A percentile compares a stretch with the other conserved stretches of the same genome.
Conservation (phyloP, 2,888 invertebrate species). For the Ormyrus rosae region DNA sequence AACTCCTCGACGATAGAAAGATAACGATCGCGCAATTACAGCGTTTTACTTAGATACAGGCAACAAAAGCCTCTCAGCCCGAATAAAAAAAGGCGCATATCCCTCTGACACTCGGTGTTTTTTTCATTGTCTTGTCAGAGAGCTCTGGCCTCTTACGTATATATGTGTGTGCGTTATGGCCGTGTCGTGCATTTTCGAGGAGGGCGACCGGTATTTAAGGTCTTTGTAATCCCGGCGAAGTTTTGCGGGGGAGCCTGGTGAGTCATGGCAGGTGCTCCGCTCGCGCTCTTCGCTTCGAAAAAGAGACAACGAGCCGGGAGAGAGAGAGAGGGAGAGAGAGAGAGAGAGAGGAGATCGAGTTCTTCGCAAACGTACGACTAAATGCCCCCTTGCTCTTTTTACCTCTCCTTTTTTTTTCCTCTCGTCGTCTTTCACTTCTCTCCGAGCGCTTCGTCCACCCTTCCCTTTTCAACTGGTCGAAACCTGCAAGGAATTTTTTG, state of each 20-base stretch:
- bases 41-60: slow-evolving; percentile 23
- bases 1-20: too few species aligned
- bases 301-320: slow-evolving; percentile 58
- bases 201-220: slow-evolving; percentile 72
- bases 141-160: slow-evolving; percentile 1
- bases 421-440: slow-evolving; percentile 6
- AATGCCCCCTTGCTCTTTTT: slow-evolving; percentile 58
- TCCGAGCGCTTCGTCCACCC: slow-evolving; percentile 1
- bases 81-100: slow-evolving; percentile 11
- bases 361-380: slow-evolving; percentile 59
- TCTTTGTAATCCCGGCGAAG: slow-evolving; percentile 72
- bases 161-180: slow-evolving; percentile 59
- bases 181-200: slow-evolving; percentile 63
- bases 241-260: slow-evolving; percentile 73
- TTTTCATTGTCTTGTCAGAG: slow-evolving; percentile 58
- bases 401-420: slow-evolving; percentile 45
- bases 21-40: slow-evolving; percentile 20
- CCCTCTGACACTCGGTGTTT: slow-evolving; percentile 50
- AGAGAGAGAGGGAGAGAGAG: slow-evolving; percentile 60
- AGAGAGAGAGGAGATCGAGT: slow-evolving; percentile 59
- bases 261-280: slow-evolving; percentile 73
- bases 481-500: slow-evolving; percentile 55
- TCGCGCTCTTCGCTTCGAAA: slow-evolving; percentile 52
- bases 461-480: slow-evolving; percentile 49
- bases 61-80: slow-evolving; percentile 11